These are phyloP conservation scores for Elymnias hypermnestra DNA, from an alignment of 1,140 invertebrate genomes.

Conservation along the genomic window DNA sequence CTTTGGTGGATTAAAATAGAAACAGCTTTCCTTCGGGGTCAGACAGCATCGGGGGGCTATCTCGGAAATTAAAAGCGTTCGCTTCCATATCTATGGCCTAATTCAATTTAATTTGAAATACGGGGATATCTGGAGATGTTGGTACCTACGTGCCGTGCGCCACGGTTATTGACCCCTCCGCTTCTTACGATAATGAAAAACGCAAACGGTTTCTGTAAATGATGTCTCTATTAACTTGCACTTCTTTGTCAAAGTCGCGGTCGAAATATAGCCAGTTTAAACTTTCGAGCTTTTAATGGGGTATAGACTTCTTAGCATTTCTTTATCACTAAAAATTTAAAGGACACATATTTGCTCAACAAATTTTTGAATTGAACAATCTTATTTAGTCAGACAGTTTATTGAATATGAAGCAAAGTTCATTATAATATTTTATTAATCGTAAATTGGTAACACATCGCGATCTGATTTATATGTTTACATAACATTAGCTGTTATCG, in stretches of 20 bases:
- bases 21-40: slow-evolving; percentile 46
- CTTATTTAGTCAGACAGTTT: no score
- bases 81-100: slow-evolving; percentile 48
- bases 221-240: slow-evolving; percentile 55
- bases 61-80: slow-evolving; percentile 61
- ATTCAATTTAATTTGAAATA: slow-evolving; percentile 64
- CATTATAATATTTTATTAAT: slow-evolving; percentile 19
- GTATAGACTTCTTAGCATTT: background rate
- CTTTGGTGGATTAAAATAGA: slow-evolving; percentile 25
- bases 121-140: slow-evolving; percentile 34
- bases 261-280: slow-evolving; percentile 2
- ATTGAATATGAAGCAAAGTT: no score
- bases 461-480: slow-evolving; percentile 56
- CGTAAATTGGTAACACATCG: slow-evolving; percentile 41
- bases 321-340: no score
- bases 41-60: slow-evolving; percentile 60
- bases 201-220: slow-evolving; percentile 50
- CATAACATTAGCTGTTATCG: slow-evolving; percentile 37
- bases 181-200: slow-evolving; percentile 57
- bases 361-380: no score
- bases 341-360: no score
- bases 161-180: slow-evolving; percentile 57
- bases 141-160: slow-evolving; percentile 24
- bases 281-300: background rate
- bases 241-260: slow-evolving; percentile 9